Percentiles rank a stretch among this genome's conserved stretches.
phyloP scores from a whole-genome alignment of 2,888 invertebrate species.

The Actias luna region DNA sequence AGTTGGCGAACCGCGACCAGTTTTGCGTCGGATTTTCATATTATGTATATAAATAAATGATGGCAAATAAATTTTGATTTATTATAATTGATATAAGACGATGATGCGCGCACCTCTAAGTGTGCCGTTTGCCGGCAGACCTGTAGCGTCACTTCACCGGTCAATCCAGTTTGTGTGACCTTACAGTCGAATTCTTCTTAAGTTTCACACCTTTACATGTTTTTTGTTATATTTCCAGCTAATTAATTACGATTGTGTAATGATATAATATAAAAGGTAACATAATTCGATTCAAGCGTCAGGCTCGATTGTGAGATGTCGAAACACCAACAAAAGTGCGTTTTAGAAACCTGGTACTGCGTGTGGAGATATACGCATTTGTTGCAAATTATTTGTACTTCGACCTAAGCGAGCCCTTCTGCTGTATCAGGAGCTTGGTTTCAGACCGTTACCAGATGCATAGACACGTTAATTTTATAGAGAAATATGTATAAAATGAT shows the following conservation, averaged over 20 bases:
- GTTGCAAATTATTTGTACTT: neutral
- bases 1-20: no score
- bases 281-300: neutral
- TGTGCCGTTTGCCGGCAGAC: neutral
- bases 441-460: neutral
- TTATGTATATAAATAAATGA: no score
- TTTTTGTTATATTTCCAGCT: neutral
- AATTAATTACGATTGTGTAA: neutral
- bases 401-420: neutral
- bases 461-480: neutral
- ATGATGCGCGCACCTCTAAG: neutral
- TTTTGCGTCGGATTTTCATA: no score
- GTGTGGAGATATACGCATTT: neutral
- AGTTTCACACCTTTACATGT: neutral
- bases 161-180: constrained; percentile 11
- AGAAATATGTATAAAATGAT: neutral
- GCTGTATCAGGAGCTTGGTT: neutral
- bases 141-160: constrained; percentile 4
- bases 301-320: neutral
- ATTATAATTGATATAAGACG: neutral
- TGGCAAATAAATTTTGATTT: neutral
- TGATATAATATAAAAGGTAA: constrained; percentile 3
- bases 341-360: neutral
- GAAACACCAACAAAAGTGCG: neutral
- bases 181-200: constrained; percentile 2